Conservation (phyloP, 92 coral and sea anemone genomes). For the Metridium senile region DNA sequence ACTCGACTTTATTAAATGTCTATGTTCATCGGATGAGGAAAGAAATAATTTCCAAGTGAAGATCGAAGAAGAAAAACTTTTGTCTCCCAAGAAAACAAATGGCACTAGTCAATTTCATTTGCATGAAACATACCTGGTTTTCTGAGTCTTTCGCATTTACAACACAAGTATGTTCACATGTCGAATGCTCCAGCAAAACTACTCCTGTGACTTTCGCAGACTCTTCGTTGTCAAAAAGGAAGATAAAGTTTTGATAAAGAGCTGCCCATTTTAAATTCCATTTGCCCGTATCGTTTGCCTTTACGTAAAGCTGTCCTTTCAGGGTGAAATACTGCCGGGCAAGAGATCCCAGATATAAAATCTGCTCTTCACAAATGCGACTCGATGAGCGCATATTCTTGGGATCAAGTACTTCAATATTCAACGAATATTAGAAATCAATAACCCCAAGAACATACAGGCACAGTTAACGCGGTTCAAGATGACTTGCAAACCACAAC, state of each 20-base stretch:
- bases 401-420: conserved; percentile 4
- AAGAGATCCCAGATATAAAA: conserved; percentile 65
- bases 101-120: no score
- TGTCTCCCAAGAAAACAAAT: neutral
- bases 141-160: conserved; percentile 82
- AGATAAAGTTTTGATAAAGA: conserved; percentile 88
- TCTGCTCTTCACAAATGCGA: conserved; percentile 78
- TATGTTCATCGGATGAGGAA: conserved; percentile 1
- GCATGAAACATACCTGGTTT: conserved; percentile 77
- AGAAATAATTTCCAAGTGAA: neutral
- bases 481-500: neutral
- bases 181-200: conserved; percentile 85
- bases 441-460: conserved; percentile 9
- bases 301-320: conserved; percentile 68
- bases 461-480: neutral
- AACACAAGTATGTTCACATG: conserved; percentile 79
- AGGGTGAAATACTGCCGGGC: conserved; percentile 76
- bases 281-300: conserved; percentile 78
- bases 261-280: conserved; percentile 89
- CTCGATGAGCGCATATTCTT: conserved; percentile 74
- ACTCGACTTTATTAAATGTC: neutral
- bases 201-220: conserved; percentile 80
- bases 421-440: conserved; percentile 8
- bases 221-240: conserved; percentile 87
- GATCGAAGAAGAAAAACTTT: conserved; percentile 20